Conservation (phyloP, 2,888 invertebrate genomes). For the Nomada fabriciana region DNA sequence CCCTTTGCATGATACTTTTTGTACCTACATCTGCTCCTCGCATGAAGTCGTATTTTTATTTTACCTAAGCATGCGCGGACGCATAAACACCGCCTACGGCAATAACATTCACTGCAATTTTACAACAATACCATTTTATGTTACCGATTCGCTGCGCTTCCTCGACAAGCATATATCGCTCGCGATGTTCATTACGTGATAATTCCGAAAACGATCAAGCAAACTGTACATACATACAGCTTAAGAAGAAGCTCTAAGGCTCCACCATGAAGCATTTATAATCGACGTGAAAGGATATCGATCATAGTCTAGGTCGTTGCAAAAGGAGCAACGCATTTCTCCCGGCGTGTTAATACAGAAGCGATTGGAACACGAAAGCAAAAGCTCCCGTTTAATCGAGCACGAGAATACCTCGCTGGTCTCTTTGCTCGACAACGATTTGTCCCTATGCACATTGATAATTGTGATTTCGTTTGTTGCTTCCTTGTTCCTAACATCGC, state of each 20-base stretch:
- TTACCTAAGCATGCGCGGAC: conserved; percentile 29
- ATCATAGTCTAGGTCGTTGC: conserved; percentile 11
- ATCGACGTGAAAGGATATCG: conserved; percentile 32
- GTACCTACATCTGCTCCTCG: conserved; percentile 34
- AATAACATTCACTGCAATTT: conserved; percentile 31
- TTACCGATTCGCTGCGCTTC: conserved; percentile 22
- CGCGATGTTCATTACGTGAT: conserved; percentile 30
- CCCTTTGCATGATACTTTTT: conserved; percentile 46
- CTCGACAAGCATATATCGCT: conserved; percentile 18
- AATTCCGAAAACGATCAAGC: conserved; percentile 3
- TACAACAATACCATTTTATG: conserved; percentile 48
- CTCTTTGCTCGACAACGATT: conserved; percentile 23
- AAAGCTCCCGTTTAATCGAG: conserved; percentile 11
- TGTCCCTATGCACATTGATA: conserved; percentile 49
- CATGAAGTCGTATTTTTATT: conserved; percentile 51
- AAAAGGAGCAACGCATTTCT: conserved; percentile 4
- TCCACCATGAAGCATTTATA: conserved; percentile 28
- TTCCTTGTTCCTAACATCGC: conserved; percentile 71
- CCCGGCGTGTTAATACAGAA: conserved; percentile 7
- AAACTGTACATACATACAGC: background rate
- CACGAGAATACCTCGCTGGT: conserved; percentile 13
- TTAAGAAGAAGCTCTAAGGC: background rate
- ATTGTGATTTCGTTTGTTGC: conserved; percentile 64
- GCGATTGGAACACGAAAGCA: conserved; percentile 18
- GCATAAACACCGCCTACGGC: conserved; percentile 16